Evolutionary conservation across 2,797 vertebrate species (phyloP).

Genomic region (Trachops cirrhosus): DNA sequence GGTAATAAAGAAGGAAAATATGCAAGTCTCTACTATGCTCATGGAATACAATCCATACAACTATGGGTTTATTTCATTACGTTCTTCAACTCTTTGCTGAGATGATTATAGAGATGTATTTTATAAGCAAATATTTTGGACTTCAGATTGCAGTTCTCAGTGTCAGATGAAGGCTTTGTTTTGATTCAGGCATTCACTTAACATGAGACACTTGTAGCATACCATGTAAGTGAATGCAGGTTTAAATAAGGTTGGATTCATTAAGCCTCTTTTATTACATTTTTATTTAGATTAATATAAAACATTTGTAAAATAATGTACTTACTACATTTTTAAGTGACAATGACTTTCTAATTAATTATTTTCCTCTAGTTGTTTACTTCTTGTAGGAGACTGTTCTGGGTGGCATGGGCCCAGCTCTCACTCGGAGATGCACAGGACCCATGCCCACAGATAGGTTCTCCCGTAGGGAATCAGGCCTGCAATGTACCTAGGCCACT

Average conservation of each 20-base stretch:
- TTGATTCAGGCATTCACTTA: constrained; percentile 47
- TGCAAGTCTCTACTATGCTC: neutral
- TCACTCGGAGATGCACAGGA: no score
- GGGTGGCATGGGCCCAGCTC: no score
- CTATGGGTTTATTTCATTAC: neutral
- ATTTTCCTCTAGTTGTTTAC: neutral
- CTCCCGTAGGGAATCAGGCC: no score
- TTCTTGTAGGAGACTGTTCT: no score
- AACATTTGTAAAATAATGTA: neutral
- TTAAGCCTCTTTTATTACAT: constrained; percentile 48
- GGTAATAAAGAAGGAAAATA: neutral
- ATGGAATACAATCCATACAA: neutral
- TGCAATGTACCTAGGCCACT: no score
- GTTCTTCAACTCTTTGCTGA: neutral
- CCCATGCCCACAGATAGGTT: no score
- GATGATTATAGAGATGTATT: neutral
- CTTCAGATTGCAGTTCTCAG: neutral
- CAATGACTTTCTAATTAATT: neutral
- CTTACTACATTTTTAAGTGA: neutral
- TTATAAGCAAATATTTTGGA: neutral
- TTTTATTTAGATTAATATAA: constrained; percentile 7
- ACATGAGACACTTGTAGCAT: constrained; percentile 47
- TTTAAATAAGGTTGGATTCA: constrained; percentile 42
- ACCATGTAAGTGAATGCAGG: neutral
- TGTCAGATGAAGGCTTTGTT: constrained; percentile 21